phyloP scores from a whole-genome alignment of 2,888 invertebrate genomes.

The Sialis fuliginosa region DNA sequence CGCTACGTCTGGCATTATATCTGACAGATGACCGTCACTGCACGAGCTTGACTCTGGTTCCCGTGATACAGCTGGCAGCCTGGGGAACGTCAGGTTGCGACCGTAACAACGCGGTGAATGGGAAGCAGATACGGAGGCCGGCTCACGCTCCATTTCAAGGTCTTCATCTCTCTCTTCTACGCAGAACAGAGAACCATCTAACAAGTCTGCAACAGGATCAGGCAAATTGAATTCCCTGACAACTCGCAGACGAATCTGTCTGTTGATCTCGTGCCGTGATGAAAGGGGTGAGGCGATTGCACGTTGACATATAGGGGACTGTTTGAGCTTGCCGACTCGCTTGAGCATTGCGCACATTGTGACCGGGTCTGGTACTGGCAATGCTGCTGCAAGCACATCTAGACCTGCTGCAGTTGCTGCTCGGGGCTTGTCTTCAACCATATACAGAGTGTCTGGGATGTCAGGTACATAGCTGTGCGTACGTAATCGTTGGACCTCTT shows the following conservation, averaged over 20 bases:
- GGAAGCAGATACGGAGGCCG: slow-evolving; percentile 11
- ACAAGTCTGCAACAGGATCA: slow-evolving; percentile 65
- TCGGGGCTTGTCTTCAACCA: slow-evolving; percentile 50
- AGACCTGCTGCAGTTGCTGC: slow-evolving; percentile 34
- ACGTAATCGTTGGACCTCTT: slow-evolving; percentile 54
- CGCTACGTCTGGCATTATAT: slow-evolving; percentile 83
- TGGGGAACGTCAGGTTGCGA: slow-evolving; percentile 43
- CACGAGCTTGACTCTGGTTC: slow-evolving; percentile 37
- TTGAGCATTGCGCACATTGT: slow-evolving; percentile 66
- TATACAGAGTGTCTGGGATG: slow-evolving; percentile 87
- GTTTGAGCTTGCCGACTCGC: slow-evolving; percentile 66
- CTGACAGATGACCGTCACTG: slow-evolving; percentile 54
- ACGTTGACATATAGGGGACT: slow-evolving; percentile 60
- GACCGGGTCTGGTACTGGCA: slow-evolving; percentile 60
- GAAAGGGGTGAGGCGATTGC: slow-evolving; percentile 59
- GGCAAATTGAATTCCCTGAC: slow-evolving; percentile 90
- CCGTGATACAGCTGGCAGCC: slow-evolving; percentile 35
- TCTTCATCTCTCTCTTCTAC: slow-evolving; percentile 16
- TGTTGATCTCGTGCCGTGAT: slow-evolving; percentile 57
- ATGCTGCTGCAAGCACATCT: slow-evolving; percentile 43
- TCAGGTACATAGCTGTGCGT: slow-evolving; percentile 57
- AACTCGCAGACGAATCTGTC: slow-evolving; percentile 68
- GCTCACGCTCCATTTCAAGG: slow-evolving; percentile 13
- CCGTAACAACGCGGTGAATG: slow-evolving; percentile 32
- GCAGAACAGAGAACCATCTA: slow-evolving; percentile 33